These are phyloP conservation scores for Bombus affinis DNA, from an alignment of 1,140 invertebrate species.

Conservation along the genomic window DNA sequence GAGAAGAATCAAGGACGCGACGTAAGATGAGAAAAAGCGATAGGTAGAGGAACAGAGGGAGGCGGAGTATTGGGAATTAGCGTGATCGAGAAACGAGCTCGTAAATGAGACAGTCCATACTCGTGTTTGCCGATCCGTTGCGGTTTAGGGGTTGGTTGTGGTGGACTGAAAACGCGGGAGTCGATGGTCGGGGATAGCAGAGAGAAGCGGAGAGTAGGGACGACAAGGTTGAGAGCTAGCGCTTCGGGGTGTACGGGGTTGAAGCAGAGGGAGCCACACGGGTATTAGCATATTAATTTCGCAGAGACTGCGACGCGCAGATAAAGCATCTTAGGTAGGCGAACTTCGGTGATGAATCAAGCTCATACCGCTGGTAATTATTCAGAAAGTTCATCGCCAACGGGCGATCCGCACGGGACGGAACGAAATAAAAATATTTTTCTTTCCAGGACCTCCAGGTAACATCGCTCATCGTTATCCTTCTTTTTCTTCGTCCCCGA, in stretches of 20 bases:
- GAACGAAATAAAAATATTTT: conserved; percentile 80
- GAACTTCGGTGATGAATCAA: conserved; percentile 82
- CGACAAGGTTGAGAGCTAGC: conserved; percentile 46
- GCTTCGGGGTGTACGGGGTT: conserved; percentile 66
- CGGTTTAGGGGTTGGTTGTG: conserved; percentile 20
- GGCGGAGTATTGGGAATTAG: background rate
- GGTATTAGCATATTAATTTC: conserved; percentile 83
- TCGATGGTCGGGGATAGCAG: background rate
- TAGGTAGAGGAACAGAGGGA: background rate
- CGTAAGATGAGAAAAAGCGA: background rate
- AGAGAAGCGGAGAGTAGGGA: conserved; percentile 38
- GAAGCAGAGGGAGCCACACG: conserved; percentile 70
- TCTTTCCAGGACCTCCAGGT: conserved; percentile 69
- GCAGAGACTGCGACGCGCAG: conserved; percentile 80
- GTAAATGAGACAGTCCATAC: background rate
- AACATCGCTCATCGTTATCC: conserved; percentile 32
- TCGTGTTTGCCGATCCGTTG: conserved; percentile 30
- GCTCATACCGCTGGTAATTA: conserved; percentile 81
- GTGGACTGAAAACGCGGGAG: conserved; percentile 29
- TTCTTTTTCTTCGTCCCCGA: conserved; percentile 20
- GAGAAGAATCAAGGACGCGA: background rate
- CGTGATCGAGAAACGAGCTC: background rate
- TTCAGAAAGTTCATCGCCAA: conserved; percentile 78
- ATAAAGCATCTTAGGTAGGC: conserved; percentile 82
- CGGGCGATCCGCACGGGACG: conserved; percentile 64